Conservation (phyloP, 2,113 vertebrate genomes). For the Eurypyga helias region DNA sequence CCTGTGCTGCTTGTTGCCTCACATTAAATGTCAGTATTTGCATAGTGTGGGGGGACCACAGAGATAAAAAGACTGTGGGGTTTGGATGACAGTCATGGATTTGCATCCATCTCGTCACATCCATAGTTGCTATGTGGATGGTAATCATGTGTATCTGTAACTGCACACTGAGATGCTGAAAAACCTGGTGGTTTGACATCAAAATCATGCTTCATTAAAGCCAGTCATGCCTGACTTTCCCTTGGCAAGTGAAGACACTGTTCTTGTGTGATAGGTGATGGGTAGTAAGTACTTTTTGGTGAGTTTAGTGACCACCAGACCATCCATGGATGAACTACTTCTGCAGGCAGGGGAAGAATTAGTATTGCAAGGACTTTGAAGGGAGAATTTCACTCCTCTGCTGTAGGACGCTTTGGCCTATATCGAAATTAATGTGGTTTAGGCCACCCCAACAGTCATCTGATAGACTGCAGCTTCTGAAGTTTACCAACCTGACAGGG, state of each 20-base stretch:
- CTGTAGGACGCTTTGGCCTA: not conserved
- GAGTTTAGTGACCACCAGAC: not conserved
- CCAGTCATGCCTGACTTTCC: not conserved
- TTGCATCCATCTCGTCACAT: not conserved
- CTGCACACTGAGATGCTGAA: not conserved
- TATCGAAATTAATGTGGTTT: not conserved
- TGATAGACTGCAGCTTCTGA: not conserved
- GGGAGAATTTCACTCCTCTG: not conserved
- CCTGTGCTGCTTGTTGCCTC: not conserved
- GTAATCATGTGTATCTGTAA: not conserved
- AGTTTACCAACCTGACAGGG: not conserved
- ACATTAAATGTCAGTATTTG: not conserved
- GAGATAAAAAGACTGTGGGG: not conserved
- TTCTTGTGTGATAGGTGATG: not conserved
- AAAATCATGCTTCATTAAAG: not conserved
- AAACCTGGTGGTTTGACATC: not conserved
- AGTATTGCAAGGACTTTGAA: not conserved
- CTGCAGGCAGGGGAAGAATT: not conserved
- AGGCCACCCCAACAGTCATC: not conserved
- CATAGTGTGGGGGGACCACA: not conserved
- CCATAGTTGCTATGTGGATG: not conserved
- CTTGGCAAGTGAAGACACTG: not conserved
- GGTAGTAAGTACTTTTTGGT: not conserved
- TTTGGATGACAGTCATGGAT: not conserved
- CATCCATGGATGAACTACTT: not conserved